Conservation (phyloP, 1,140 invertebrate species). For the Lethocerus indicus region DNA sequence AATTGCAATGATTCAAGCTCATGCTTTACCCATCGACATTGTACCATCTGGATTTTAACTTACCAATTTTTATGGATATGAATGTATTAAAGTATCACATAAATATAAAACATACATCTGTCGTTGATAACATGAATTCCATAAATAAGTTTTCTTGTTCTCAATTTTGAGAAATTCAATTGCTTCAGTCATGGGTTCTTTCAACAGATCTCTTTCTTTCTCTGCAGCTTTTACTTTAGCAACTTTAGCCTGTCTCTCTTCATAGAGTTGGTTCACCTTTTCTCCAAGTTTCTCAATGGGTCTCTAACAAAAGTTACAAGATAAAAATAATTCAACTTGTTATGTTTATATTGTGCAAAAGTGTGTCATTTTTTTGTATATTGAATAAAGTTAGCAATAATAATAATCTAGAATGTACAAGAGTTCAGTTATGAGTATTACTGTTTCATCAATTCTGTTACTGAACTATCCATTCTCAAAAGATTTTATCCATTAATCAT, state of each 20-base stretch:
- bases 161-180: conserved; percentile 63
- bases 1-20: neutral
- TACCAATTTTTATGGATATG: conserved; percentile 5
- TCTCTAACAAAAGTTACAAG: conserved; percentile 33
- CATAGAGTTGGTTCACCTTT: conserved; percentile 60
- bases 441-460: too few species aligned
- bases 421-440: too few species aligned
- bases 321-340: too few species aligned
- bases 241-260: conserved; percentile 68
- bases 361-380: too few species aligned
- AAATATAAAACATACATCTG: conserved; percentile 33
- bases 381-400: too few species aligned
- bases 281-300: conserved; percentile 64
- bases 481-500: too few species aligned
- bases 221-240: conserved; percentile 79
- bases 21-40: neutral
- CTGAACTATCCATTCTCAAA: too few species aligned
- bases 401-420: too few species aligned
- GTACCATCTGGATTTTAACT: neutral
- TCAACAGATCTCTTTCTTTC: conserved; percentile 73
- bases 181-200: conserved; percentile 74
- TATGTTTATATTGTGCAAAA: too few species aligned
- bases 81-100: neutral
- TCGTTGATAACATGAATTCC: conserved; percentile 53
- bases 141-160: conserved; percentile 49